These are phyloP conservation scores for Oxyteleia sp. DNA, from an alignment of 2,888 invertebrate species.

Conservation along the genomic window DNA sequence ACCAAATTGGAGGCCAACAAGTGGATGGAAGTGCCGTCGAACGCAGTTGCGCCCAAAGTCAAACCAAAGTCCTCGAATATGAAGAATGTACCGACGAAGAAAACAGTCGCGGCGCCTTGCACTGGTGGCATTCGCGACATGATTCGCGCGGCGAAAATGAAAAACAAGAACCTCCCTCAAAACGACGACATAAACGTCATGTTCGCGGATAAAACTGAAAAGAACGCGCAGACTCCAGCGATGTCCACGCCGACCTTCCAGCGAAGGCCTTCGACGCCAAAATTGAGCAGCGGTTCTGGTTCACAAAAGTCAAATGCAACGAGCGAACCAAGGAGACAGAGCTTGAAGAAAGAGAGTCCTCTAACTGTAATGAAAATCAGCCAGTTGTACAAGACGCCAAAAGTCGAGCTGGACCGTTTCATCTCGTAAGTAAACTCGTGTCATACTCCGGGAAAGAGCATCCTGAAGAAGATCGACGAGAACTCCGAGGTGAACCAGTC, in stretches of 20 bases:
- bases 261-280: slow-evolving; percentile 12
- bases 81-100: slow-evolving; percentile 35
- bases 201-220: slow-evolving; percentile 10
- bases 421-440: slow-evolving; percentile 81
- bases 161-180: slow-evolving; percentile 66
- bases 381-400: slow-evolving; percentile 81
- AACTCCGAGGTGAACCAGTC: slow-evolving; percentile 41
- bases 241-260: not conserved
- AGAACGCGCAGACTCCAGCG: not conserved
- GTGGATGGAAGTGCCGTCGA: slow-evolving; percentile 88
- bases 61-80: slow-evolving; percentile 55
- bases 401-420: slow-evolving; percentile 78
- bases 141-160: slow-evolving; percentile 79
- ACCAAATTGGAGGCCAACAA: slow-evolving; percentile 73
- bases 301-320: no score
- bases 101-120: slow-evolving; percentile 32
- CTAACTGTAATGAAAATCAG: slow-evolving; percentile 81
- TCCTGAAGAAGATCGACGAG: slow-evolving; percentile 80
- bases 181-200: slow-evolving; percentile 43
- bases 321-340: no score
- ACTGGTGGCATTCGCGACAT: slow-evolving; percentile 78
- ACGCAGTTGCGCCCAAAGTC: slow-evolving; percentile 67
- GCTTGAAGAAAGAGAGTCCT: slow-evolving; percentile 73
- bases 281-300: not conserved
- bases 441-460: slow-evolving; percentile 84